Evolutionary conservation across 2,797 vertebrate genomes (phyloP).

Genomic region (Neosilurus hyrtlii): DNA sequence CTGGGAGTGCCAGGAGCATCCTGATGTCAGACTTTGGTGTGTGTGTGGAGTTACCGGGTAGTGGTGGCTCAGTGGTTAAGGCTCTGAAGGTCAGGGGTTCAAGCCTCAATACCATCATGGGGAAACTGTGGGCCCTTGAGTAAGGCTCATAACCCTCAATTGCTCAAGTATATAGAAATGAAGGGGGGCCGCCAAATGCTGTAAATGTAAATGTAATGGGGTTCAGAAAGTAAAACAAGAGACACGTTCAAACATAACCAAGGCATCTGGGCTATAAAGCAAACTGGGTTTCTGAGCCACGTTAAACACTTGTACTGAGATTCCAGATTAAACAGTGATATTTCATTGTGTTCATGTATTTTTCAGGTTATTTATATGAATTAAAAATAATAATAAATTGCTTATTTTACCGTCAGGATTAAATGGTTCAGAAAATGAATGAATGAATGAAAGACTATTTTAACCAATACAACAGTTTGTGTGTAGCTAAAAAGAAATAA

Average conservation of each 20-base stretch:
- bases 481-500: too few species aligned
- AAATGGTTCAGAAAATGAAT: too few species aligned
- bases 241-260: neutral
- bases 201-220: neutral
- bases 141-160: too few species aligned
- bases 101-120: too few species aligned
- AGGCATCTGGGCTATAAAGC: neutral
- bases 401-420: neutral
- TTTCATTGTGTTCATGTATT: neutral
- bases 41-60: neutral
- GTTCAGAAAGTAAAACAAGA: neutral
- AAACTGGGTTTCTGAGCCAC: neutral
- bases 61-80: too few species aligned
- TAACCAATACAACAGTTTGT: too few species aligned
- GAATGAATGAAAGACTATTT: too few species aligned
- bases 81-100: too few species aligned
- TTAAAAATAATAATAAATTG: too few species aligned
- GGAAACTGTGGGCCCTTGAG: too few species aligned
- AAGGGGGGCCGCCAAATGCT: too few species aligned
- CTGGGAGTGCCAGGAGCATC: neutral
- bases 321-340: neutral
- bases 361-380: neutral
- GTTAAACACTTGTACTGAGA: neutral
- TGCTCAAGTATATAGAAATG: too few species aligned
- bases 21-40: neutral